Conservation (phyloP, 2,113 vertebrate species). For the Perca flavescens region DNA sequence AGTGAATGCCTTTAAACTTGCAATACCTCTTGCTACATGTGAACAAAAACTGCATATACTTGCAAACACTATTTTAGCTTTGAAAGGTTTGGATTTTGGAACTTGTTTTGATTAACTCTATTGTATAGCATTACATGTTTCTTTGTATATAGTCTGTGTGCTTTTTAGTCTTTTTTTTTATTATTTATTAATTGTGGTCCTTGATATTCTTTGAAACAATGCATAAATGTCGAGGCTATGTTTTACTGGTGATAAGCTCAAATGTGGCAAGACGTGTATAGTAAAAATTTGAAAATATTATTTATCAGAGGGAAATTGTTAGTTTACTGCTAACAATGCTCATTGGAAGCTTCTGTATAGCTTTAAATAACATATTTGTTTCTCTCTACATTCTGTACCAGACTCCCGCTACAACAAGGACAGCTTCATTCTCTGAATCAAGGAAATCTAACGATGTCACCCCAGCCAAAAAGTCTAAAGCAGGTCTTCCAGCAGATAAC, state of each 20-base stretch:
- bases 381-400: slow-evolving; percentile 51
- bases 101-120: background rate
- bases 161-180: background rate
- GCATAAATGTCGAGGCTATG: background rate
- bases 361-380: background rate
- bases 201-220: background rate
- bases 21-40: too few relatives aligned
- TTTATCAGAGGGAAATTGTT: background rate
- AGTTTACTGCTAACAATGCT: background rate
- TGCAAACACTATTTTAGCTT: background rate
- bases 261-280: background rate
- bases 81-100: slow-evolving; percentile 1
- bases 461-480: slow-evolving; percentile 91
- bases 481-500: slow-evolving; percentile 88
- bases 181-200: background rate
- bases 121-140: background rate
- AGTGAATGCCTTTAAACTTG: too few relatives aligned
- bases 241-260: background rate
- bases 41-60: too few relatives aligned
- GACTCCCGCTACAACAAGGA: slow-evolving; percentile 93
- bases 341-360: background rate
- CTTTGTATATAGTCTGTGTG: background rate
- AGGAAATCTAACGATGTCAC: slow-evolving; percentile 84
- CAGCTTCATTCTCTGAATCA: slow-evolving; percentile 94
- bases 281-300: background rate